Evolutionary conservation across 2,888 invertebrate species (phyloP).

Genomic region (Temnothorax ravouxi): DNA sequence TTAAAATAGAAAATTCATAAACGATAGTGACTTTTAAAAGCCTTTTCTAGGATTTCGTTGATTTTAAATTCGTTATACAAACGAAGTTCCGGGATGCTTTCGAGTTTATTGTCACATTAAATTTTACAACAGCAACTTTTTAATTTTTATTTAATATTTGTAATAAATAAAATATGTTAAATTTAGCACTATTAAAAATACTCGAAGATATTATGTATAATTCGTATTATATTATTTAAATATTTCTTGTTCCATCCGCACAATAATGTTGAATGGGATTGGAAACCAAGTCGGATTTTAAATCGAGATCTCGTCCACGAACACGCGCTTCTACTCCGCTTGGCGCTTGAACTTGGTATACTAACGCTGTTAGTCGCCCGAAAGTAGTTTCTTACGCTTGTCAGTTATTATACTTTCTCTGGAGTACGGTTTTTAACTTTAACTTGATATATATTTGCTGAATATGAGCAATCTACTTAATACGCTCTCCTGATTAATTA

Average conservation of each 20-base stretch:
- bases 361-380: background rate
- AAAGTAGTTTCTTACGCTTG: slow-evolving; percentile 14
- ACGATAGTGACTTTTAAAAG: background rate
- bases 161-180: background rate
- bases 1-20: background rate
- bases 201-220: background rate
- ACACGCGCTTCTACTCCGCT: slow-evolving; percentile 6
- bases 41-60: background rate
- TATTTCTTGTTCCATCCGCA: background rate
- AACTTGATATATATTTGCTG: background rate
- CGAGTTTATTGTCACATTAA: too few relatives aligned
- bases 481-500: background rate
- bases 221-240: background rate
- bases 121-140: background rate
- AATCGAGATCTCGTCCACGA: slow-evolving; percentile 8
- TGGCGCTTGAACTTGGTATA: background rate
- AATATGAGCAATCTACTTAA: background rate
- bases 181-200: background rate
- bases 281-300: slow-evolving; percentile 31
- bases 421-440: background rate
- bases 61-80: background rate
- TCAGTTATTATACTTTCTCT: slow-evolving; percentile 27
- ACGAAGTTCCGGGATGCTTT: background rate
- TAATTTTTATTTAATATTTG: background rate
- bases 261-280: background rate